Conservation (phyloP, 2,113 vertebrate genomes). For the Erythrocercus mccallii region DNA sequence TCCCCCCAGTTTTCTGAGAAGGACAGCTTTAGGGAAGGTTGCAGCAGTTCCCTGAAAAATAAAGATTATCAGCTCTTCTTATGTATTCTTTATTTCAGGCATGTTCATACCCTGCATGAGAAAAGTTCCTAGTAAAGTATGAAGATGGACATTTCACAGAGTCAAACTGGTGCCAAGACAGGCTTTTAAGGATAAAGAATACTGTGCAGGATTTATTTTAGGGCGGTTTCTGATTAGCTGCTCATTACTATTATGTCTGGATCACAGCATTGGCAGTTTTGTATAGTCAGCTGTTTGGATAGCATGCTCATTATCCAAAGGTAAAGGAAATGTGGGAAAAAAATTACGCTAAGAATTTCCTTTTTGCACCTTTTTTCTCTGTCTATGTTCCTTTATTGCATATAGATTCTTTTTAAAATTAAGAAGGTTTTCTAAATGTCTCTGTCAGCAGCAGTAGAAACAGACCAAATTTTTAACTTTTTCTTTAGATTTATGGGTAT, state of each 20-base stretch:
- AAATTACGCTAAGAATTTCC: neutral
- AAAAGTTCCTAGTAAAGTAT: neutral
- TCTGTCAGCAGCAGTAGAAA: neutral
- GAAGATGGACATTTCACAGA: neutral
- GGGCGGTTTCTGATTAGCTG: neutral
- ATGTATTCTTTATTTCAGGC: neutral
- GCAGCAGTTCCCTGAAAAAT: neutral
- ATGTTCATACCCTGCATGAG: neutral
- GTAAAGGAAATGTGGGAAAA: neutral
- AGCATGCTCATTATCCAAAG: neutral
- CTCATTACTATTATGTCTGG: constrained; percentile 7
- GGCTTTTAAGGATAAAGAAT: constrained; percentile 8
- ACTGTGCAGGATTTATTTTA: constrained; percentile 6
- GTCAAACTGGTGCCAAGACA: neutral
- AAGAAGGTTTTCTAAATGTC: neutral
- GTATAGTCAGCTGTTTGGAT: constrained; percentile 18
- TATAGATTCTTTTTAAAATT: neutral
- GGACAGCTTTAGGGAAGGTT: neutral
- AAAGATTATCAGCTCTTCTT: neutral
- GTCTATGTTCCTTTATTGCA: neutral
- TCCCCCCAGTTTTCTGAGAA: neutral
- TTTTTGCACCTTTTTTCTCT: neutral
- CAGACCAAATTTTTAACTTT: neutral
- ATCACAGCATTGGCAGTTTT: constrained; percentile 3
- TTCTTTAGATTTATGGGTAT: neutral